Conservation (phyloP, 2,797 vertebrate genomes). For the Cyprinella venusta region DNA sequence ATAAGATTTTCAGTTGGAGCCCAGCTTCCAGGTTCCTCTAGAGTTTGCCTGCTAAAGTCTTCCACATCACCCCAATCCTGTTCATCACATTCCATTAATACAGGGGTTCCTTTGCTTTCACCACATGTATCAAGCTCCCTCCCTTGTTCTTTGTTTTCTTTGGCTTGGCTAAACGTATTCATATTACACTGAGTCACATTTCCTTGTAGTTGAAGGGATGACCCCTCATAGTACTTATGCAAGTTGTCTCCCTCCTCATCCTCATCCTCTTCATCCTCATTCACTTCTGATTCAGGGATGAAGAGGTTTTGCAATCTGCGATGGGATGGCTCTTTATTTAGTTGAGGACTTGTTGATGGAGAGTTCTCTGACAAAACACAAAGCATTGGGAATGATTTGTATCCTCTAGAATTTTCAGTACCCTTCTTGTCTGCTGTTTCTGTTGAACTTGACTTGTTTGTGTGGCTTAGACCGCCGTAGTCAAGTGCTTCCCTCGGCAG, state of each 20-base stretch:
- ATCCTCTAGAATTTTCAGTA: slow-evolving; percentile 28
- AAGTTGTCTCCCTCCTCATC: slow-evolving; percentile 75
- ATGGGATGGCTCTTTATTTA: slow-evolving; percentile 52
- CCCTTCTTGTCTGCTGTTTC: slow-evolving; percentile 63
- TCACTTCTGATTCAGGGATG: slow-evolving; percentile 77
- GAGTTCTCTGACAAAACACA: slow-evolving; percentile 60
- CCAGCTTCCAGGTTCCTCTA: slow-evolving; percentile 71
- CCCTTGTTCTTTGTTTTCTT: slow-evolving; percentile 60
- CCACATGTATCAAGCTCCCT: slow-evolving; percentile 73
- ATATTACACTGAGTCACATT: slow-evolving; percentile 75
- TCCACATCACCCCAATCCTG: slow-evolving; percentile 65
- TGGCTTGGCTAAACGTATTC: slow-evolving; percentile 64
- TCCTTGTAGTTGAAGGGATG: slow-evolving; percentile 76
- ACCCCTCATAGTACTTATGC: slow-evolving; percentile 74
- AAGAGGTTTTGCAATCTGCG: slow-evolving; percentile 84
- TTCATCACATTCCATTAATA: slow-evolving; percentile 71
- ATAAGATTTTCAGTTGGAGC: slow-evolving; percentile 73
- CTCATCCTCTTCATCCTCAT: slow-evolving; percentile 82
- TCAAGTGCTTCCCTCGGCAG: slow-evolving; percentile 80
- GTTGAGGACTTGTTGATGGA: slow-evolving; percentile 34
- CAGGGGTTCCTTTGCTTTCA: slow-evolving; percentile 69
- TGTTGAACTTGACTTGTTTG: slow-evolving; percentile 69
- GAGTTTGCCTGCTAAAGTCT: slow-evolving; percentile 65
- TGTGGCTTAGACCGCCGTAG: slow-evolving; percentile 72
- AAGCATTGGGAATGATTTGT: slow-evolving; percentile 61